Conservation (phyloP, 1,140 invertebrate species). For the Araneus ventricosus region DNA sequence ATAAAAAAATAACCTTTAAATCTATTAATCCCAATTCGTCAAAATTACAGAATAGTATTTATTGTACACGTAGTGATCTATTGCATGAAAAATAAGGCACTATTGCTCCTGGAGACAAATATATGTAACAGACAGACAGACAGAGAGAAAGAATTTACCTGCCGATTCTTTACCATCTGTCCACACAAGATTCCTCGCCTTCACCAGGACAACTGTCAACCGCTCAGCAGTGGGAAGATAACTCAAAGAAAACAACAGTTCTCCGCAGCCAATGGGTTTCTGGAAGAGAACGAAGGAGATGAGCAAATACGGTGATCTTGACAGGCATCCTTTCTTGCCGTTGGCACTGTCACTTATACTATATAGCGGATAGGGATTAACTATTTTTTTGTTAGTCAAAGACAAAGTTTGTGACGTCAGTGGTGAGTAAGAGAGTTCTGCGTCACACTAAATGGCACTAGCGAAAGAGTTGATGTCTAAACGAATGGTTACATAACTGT, state of each 20-base stretch:
- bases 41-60: too few relatives aligned
- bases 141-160: slow-evolving; percentile 83
- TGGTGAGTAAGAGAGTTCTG: too few relatives aligned
- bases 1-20: too few relatives aligned
- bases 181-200: slow-evolving; percentile 85
- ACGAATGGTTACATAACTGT: too few relatives aligned
- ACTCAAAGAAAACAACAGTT: slow-evolving; percentile 87
- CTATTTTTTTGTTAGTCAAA: too few relatives aligned
- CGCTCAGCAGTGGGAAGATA: slow-evolving; percentile 88
- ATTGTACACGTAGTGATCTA: too few relatives aligned
- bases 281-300: slow-evolving; percentile 56
- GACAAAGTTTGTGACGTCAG: too few relatives aligned
- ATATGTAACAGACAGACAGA: neutral
- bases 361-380: too few relatives aligned
- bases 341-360: too few relatives aligned
- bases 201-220: slow-evolving; percentile 87
- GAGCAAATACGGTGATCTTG: neutral
- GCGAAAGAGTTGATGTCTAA: too few relatives aligned
- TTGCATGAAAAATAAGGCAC: neutral
- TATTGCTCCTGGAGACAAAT: neutral
- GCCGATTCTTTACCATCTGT: slow-evolving; percentile 84
- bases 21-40: too few relatives aligned
- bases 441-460: too few relatives aligned
- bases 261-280: slow-evolving; percentile 88
- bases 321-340: neutral